Conservation (phyloP, 2,113 vertebrate genomes). For the Atlantisia rogersi region DNA sequence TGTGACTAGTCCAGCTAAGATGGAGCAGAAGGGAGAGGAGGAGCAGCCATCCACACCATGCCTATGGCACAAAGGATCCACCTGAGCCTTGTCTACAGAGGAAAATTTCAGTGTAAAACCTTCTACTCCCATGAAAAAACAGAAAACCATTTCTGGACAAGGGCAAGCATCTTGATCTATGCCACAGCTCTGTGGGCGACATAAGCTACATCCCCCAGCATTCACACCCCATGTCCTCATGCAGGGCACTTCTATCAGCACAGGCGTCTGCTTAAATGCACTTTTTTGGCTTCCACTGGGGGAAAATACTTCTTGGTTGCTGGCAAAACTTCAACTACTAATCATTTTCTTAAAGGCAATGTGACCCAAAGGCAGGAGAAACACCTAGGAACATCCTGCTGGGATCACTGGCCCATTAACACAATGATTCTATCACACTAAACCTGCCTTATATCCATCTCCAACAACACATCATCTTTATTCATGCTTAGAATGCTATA, state of each 20-base stretch:
- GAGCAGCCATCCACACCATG: fast-evolving
- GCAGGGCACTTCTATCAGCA: fast-evolving
- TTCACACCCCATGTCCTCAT: not conserved
- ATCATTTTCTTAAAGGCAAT: not conserved
- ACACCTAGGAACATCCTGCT: not conserved
- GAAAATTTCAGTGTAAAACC: not conserved
- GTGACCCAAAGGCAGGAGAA: not conserved
- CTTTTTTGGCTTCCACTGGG: not conserved
- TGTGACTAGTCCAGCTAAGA: not conserved
- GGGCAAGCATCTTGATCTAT: not conserved
- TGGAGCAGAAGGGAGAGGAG: not conserved
- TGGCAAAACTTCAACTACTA: not conserved
- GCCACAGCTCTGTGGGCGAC: not conserved
- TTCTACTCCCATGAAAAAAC: not conserved
- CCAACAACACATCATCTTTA: not conserved
- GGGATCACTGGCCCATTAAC: not conserved
- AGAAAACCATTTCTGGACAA: not conserved
- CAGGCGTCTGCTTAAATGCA: not conserved
- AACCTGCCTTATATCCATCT: not conserved
- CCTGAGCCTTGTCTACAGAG: not conserved
- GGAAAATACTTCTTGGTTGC: not conserved
- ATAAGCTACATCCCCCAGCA: not conserved
- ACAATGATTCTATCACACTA: not conserved
- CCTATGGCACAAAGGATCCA: not conserved
- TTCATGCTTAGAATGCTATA: not conserved